Base-by-base conservation (phyloP, 2,888 invertebrate genomes). In the Dryocosmus kuriphilus region DNA sequence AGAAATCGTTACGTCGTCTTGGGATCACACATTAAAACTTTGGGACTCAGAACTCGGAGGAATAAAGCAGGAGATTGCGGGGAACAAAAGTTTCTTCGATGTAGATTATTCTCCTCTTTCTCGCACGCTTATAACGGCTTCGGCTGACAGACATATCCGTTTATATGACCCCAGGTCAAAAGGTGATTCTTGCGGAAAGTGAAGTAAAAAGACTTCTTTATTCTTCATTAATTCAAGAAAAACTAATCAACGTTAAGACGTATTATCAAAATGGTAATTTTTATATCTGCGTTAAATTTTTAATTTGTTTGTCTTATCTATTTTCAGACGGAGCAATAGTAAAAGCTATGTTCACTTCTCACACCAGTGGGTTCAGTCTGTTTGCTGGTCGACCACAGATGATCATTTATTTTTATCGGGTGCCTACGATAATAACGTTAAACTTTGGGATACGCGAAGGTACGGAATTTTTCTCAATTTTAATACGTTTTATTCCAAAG, bases 381-480 rank as follows among this genome's bases (percentile, higher is more conserved):
- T 99, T 0, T 93, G 94, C 82, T 99, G 99, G 99, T 97, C 98
- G 0, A 95, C 93, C 30, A 94, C 94, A 0, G 94, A 96, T 80
- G 96, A 97, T 86, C 94, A 97, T 85, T 93, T 97, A 19, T 99
- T 99, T 91, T 93, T 99, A 30, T 98, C 98, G 0, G 98, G 97
- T 2, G 96, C 97, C 0, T 98, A 98, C 89, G 99, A 99, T 89
- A 95, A 95, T 83, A 93, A 96, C 80, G 95, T 98, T 79, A 99
- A 99, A 92, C 93, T 99, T 73, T 99, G 99, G 99, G 99, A 99
- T 92, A 95, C 95, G 6, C 94, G 98, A 90, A 98, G 96, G 96
- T 96, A 24, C 24, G n/a, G 51, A 4, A 2, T 22, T 22, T 55
- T 22, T 11, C 24, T 14, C 5, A 51, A 46, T 8, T 7, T 51